Conservation (phyloP, 2,888 invertebrate genomes). For the Drosophila hamatofila region DNA sequence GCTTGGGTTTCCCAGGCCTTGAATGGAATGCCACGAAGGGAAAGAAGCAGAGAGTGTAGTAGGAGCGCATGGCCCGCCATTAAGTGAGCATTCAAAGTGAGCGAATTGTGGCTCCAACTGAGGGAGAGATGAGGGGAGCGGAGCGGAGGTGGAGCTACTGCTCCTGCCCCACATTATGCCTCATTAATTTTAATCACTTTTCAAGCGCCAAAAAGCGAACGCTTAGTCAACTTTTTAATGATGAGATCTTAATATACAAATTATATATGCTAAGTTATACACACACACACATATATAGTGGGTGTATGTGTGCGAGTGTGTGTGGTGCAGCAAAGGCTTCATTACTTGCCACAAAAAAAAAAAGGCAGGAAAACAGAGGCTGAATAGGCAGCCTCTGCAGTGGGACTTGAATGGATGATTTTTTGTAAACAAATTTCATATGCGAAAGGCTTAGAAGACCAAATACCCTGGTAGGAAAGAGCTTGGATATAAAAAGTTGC, state of each 20-base stretch:
- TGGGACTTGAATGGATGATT: neutral
- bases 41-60: neutral
- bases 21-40: constrained; percentile 30
- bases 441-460: neutral
- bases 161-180: constrained; percentile 45
- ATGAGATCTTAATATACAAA: constrained; percentile 49
- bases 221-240: constrained; percentile 56
- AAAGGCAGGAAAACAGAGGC: neutral
- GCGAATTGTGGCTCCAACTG: neutral
- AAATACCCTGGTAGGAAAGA: neutral
- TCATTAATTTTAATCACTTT: constrained; percentile 79
- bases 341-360: constrained; percentile 50
- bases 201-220: constrained; percentile 33
- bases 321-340: constrained; percentile 20
- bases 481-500: neutral
- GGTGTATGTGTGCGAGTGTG: neutral
- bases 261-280: constrained; percentile 12
- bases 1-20: constrained; percentile 38
- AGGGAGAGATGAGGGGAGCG: neutral
- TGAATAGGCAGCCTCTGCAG: constrained; percentile 20
- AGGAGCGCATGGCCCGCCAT: neutral
- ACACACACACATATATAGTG: neutral
- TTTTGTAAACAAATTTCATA: constrained; percentile 9
- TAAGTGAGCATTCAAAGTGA: constrained; percentile 1
- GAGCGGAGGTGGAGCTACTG: neutral